Conservation (phyloP, 2,113 vertebrate genomes). For the Burhinus bistriatus region DNA sequence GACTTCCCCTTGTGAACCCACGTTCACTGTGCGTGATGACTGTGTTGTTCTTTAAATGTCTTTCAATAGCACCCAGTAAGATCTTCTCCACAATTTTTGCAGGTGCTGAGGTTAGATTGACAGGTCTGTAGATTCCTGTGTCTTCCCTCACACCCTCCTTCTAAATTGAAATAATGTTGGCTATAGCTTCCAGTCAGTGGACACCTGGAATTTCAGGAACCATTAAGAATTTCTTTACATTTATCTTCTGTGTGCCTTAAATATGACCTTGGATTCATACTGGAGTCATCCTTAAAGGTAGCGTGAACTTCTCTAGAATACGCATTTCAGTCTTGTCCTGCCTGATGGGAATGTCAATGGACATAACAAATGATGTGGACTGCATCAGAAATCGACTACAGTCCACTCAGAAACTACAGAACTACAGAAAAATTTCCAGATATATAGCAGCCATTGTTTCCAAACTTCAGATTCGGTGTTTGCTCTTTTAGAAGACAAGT, state of each 20-base stretch:
- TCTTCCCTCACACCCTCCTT: neutral
- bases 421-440: neutral
- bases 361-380: neutral
- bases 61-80: neutral
- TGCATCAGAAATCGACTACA: neutral
- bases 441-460: neutral
- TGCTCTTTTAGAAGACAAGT: neutral
- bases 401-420: neutral
- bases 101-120: neutral
- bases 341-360: neutral
- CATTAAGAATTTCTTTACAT: neutral
- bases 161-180: neutral
- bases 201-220: neutral
- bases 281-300: neutral
- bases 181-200: neutral
- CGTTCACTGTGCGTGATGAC: neutral
- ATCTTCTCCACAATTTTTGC: neutral
- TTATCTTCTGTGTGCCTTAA: neutral
- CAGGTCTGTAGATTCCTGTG: neutral
- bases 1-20: neutral
- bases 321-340: neutral
- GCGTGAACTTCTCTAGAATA: neutral
- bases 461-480: neutral
- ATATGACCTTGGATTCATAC: neutral
- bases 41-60: neutral